Evolutionary conservation across 2,797 vertebrate genomes (phyloP).

Genomic region (Parauchenoglanis ngamensis): DNA sequence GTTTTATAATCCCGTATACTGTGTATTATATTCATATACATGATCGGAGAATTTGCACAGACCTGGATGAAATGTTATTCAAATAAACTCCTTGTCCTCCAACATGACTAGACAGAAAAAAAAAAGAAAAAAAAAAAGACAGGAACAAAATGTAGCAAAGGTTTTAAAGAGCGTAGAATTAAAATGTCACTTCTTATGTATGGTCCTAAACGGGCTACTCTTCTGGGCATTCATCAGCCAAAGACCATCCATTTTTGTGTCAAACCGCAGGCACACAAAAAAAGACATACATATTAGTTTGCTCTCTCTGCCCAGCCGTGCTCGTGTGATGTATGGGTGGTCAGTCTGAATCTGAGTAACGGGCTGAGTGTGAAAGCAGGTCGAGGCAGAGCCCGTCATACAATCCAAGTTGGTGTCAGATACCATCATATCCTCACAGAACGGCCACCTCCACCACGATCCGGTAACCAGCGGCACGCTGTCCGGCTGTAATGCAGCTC

Average conservation of each 20-base stretch:
- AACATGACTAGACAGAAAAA: background rate
- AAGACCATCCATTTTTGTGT: conserved; percentile 30
- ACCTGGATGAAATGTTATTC: background rate
- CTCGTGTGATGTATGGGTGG: conserved; percentile 47
- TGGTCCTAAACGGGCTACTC: conserved; percentile 10
- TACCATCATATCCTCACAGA: conserved; percentile 45
- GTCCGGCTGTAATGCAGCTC: conserved; percentile 49
- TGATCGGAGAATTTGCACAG: background rate
- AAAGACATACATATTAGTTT: conserved; percentile 28
- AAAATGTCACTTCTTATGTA: conserved; percentile 33
- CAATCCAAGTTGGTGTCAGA: conserved; percentile 50
- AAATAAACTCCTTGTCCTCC: no score
- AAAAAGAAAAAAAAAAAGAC: conserved; percentile 5
- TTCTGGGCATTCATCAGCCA: conserved; percentile 19
- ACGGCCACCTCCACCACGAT: conserved; percentile 31
- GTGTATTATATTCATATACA: background rate
- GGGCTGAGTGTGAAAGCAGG: conserved; percentile 51
- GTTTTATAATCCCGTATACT: background rate
- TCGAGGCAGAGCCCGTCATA: conserved; percentile 31
- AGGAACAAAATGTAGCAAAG: conserved; percentile 4
- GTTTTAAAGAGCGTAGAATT: background rate
- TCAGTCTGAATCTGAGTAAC: conserved; percentile 46
- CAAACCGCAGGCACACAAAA: conserved; percentile 7
- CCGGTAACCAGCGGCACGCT: conserved; percentile 57
- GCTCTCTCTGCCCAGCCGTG: conserved; percentile 17